Evolutionary conservation across 2,113 vertebrate genomes (phyloP).

Genomic region (Lathamus discolor): DNA sequence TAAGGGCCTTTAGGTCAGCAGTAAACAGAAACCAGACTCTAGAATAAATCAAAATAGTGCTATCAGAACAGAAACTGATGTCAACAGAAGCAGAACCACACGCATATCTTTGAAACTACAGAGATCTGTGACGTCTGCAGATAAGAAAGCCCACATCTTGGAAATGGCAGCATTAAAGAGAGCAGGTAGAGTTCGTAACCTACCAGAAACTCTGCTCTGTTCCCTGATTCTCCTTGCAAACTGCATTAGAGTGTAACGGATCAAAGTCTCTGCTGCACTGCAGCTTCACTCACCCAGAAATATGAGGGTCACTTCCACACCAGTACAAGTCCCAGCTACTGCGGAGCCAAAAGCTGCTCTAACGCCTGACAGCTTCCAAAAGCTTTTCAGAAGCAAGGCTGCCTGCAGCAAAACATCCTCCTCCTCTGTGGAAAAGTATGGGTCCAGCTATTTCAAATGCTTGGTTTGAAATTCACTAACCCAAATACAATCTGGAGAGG

Average conservation of each 20-base stretch:
- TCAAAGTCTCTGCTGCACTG: slow-evolving; percentile 18
- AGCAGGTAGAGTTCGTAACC: background rate
- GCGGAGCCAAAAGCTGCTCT: background rate
- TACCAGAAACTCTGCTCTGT: background rate
- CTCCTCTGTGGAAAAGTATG: background rate
- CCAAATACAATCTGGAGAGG: background rate
- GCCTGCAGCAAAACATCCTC: background rate
- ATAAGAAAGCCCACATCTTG: background rate
- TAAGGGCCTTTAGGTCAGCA: background rate
- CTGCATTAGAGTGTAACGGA: background rate
- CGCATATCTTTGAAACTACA: background rate
- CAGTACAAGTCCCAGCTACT: background rate
- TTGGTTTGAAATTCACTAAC: background rate
- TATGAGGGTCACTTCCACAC: background rate
- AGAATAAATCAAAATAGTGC: background rate
- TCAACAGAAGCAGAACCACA: background rate
- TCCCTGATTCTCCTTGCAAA: slow-evolving; percentile 3
- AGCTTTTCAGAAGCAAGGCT: background rate
- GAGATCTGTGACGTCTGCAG: background rate
- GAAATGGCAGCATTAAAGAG: background rate
- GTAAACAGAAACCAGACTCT: background rate
- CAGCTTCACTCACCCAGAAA: slow-evolving; percentile 43
- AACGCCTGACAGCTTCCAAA: background rate
- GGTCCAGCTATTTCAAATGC: background rate
- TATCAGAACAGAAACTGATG: background rate